Percentiles rank a stretch among this genome's conserved stretches.
Conservation (phyloP, 2,113 vertebrate genomes). For the Pachycephala philippinensis region DNA sequence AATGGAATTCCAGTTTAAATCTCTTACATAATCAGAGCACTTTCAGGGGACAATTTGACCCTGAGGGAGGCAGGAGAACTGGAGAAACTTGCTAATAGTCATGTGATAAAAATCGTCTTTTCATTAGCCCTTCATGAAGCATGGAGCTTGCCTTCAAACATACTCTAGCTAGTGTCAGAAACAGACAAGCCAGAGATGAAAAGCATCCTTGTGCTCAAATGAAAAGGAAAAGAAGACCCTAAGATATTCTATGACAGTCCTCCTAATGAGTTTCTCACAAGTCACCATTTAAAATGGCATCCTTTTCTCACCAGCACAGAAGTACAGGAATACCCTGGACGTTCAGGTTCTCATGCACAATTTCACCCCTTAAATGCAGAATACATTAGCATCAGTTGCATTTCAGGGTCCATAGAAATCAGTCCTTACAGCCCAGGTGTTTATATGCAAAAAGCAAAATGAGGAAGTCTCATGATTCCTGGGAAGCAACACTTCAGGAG, state of each 20-base stretch:
- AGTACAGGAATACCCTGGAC: background rate
- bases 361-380: background rate
- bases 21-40: background rate
- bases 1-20: background rate
- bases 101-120: conserved; percentile 24
- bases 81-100: background rate
- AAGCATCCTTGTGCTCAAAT: background rate
- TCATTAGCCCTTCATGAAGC: background rate
- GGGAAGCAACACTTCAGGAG: background rate
- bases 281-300: background rate
- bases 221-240: background rate
- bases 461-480: background rate
- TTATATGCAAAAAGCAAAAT: background rate
- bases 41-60: background rate
- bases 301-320: background rate
- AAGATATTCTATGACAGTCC: background rate
- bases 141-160: background rate
- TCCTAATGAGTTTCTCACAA: background rate
- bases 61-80: background rate
- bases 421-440: background rate
- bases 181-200: background rate
- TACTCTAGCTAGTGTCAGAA: background rate
- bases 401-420: background rate
- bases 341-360: background rate
- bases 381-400: background rate